A percentile compares a stretch with the other conserved stretches of the same genome.
Evolutionary conservation across 2,113 vertebrate species (phyloP).

Genomic region (Leptodactylus fuscus): DNA sequence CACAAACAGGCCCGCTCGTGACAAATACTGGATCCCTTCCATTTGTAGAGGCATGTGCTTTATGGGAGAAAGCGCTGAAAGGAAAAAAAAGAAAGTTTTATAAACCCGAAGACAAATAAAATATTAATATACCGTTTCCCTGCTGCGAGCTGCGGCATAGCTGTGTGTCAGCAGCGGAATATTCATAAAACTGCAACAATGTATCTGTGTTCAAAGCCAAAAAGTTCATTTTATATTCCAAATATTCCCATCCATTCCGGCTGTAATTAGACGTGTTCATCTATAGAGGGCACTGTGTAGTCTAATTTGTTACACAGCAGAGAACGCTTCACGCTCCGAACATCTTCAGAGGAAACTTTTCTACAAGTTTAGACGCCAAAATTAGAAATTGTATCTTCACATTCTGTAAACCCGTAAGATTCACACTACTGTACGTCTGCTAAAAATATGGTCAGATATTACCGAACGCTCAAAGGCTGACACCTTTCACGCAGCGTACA

Average conservation of each 20-base stretch:
- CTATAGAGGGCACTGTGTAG: slow-evolving; percentile 42
- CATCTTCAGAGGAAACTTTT: background rate
- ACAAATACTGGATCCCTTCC: background rate
- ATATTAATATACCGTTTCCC: slow-evolving; percentile 31
- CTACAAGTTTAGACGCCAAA: background rate
- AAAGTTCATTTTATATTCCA: background rate
- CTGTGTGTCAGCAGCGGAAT: slow-evolving; percentile 20
- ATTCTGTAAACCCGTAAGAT: no score
- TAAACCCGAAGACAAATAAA: slow-evolving; percentile 15
- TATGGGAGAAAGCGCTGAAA: slow-evolving; percentile 12
- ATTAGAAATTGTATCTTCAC: background rate
- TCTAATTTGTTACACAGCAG: background rate
- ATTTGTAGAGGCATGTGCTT: background rate
- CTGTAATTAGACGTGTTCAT: background rate
- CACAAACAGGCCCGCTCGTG: slow-evolving; percentile 25
- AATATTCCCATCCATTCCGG: background rate
- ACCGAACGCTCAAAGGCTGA: background rate
- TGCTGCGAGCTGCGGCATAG: background rate
- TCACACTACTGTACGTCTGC: no score
- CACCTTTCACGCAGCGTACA: background rate
- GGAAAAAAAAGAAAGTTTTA: background rate
- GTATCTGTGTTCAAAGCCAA: background rate
- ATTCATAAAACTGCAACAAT: background rate
- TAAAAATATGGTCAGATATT: background rate
- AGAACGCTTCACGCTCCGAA: background rate